phyloP scores from a whole-genome alignment of 2,888 invertebrate genomes.

The Epinotia bilunana region DNA sequence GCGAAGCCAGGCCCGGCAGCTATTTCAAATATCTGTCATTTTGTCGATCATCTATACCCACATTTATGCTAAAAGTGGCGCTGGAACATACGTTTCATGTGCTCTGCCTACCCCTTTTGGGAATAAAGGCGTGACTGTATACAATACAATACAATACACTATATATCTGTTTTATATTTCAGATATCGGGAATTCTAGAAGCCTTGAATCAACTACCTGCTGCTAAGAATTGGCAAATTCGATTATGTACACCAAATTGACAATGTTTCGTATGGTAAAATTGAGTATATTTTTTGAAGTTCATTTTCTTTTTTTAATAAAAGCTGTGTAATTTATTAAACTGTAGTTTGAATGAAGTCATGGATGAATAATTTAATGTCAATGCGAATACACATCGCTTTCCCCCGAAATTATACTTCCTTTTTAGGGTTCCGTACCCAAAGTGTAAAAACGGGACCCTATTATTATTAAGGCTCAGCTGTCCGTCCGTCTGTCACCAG shows the following conservation, averaged over 20 bases:
- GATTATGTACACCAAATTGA: neutral
- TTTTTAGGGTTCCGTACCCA: no score
- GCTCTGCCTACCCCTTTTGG: no score
- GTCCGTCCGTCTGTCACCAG: no score
- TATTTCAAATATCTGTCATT: no score
- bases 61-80: no score
- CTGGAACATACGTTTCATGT: no score
- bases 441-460: no score
- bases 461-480: no score
- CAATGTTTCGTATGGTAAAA: neutral
- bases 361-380: neutral
- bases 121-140: no score
- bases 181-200: slow-evolving; percentile 25
- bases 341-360: slow-evolving; percentile 1
- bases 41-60: no score
- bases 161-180: slow-evolving; percentile 1
- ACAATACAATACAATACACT: no score
- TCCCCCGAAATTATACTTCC: neutral
- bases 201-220: neutral
- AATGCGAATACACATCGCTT: neutral
- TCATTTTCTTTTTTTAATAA: slow-evolving; percentile 10
- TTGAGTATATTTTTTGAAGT: neutral
- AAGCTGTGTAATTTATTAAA: neutral
- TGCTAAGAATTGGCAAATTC: neutral
- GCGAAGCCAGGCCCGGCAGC: no score